Evolutionary conservation across 2,113 vertebrate species (phyloP).

Genomic region (Hyaena hyaena): DNA sequence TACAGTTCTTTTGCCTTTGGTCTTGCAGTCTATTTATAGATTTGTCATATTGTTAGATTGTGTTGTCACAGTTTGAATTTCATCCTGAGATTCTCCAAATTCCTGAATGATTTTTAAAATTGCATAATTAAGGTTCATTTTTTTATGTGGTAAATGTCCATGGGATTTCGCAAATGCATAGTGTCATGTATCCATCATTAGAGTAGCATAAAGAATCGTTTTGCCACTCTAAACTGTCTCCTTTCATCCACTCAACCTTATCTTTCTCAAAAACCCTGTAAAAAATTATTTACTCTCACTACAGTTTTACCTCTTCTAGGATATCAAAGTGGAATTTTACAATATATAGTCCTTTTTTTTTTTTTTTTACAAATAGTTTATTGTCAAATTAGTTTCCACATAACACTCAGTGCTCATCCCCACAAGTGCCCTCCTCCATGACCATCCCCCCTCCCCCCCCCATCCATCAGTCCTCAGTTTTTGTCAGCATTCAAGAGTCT

Average conservation of each 20-base stretch:
- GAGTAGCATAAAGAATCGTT: background rate
- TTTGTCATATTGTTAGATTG: background rate
- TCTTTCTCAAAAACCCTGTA: background rate
- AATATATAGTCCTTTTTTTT: background rate
- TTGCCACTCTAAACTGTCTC: background rate
- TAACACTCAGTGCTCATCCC: too few relatives aligned
- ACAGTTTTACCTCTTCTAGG: background rate
- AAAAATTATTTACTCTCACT: background rate
- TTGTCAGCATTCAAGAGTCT: too few relatives aligned
- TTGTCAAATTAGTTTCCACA: too few relatives aligned
- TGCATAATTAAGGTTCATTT: background rate
- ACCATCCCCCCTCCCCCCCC: too few relatives aligned
- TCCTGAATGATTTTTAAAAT: background rate
- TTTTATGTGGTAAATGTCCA: background rate
- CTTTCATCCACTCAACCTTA: background rate
- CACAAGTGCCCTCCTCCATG: too few relatives aligned
- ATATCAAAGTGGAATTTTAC: background rate
- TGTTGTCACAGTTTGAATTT: background rate
- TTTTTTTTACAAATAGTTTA: too few relatives aligned
- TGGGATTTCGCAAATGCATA: background rate
- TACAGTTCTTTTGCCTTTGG: background rate
- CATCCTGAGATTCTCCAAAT: background rate
- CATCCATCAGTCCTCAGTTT: too few relatives aligned
- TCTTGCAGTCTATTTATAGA: background rate
- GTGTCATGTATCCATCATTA: background rate